A percentile compares a stretch with the other conserved stretches of the same genome.
These are phyloP conservation scores for Agonopterix subpropinquella DNA, from an alignment of 2,888 invertebrate genomes.

Conservation along the genomic window DNA sequence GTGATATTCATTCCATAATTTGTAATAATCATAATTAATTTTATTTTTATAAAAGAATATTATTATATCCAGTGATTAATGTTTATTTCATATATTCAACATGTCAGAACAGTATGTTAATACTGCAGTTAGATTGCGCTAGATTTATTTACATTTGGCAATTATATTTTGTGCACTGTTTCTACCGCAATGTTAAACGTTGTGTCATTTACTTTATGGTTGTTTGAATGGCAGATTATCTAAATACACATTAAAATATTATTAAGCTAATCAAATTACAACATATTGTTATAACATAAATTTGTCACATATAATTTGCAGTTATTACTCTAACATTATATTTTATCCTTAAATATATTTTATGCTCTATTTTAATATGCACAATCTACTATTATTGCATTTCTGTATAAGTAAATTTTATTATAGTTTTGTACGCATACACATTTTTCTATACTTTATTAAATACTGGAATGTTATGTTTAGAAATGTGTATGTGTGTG, in stretches of 20 bases:
- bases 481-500: constrained; percentile 75
- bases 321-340: constrained; percentile 65
- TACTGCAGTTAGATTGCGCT: constrained; percentile 72
- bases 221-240: constrained; percentile 15
- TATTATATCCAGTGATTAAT: constrained; percentile 45
- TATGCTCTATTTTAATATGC: constrained; percentile 69
- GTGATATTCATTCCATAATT: constrained; percentile 71
- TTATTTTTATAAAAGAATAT: constrained; percentile 49
- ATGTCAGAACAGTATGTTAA: constrained; percentile 29
- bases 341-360: constrained; percentile 66
- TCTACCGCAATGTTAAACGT: constrained; percentile 59
- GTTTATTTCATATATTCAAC: constrained; percentile 29
- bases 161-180: constrained; percentile 14
- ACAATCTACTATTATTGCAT: constrained; percentile 69
- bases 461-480: constrained; percentile 47
- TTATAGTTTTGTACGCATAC: constrained; percentile 71
- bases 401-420: constrained; percentile 53
- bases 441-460: constrained; percentile 56
- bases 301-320: constrained; percentile 62
- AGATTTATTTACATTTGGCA: constrained; percentile 49
- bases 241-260: constrained; percentile 8
- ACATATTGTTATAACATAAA: constrained; percentile 50
- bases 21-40: constrained; percentile 32
- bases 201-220: constrained; percentile 28
- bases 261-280: constrained; percentile 29